Conservation (phyloP, 2,113 vertebrate species). For the Shinisaurus crocodilurus region DNA sequence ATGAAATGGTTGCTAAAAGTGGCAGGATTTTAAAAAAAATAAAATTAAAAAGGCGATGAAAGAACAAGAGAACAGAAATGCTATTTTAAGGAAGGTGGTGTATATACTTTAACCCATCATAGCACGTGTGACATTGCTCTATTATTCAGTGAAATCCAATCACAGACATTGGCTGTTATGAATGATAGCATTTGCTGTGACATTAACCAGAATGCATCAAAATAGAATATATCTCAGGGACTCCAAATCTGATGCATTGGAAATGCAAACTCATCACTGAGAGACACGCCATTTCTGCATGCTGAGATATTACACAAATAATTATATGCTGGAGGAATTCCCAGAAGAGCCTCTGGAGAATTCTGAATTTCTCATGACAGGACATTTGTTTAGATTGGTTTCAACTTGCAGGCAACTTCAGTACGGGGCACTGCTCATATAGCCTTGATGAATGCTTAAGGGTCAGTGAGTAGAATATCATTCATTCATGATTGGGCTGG, state of each 20-base stretch:
- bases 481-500: background rate
- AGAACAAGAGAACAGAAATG: slow-evolving; percentile 4
- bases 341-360: background rate
- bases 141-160: slow-evolving; percentile 7
- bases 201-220: background rate
- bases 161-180: background rate
- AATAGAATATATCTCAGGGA: background rate
- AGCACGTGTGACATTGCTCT: background rate
- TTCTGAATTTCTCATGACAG: background rate
- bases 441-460: background rate
- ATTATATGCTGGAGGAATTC: background rate
- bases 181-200: background rate
- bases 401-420: background rate
- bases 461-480: background rate
- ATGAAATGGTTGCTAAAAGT: background rate
- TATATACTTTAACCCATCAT: background rate
- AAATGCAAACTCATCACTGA: background rate
- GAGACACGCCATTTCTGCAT: background rate
- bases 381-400: background rate
- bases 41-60: background rate
- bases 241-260: background rate
- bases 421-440: background rate
- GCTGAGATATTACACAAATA: background rate
- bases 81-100: slow-evolving; percentile 11
- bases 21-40: background rate